These are phyloP conservation scores for Blastobasis adustella DNA, from an alignment of 2,888 invertebrate species.

Conservation along the genomic window DNA sequence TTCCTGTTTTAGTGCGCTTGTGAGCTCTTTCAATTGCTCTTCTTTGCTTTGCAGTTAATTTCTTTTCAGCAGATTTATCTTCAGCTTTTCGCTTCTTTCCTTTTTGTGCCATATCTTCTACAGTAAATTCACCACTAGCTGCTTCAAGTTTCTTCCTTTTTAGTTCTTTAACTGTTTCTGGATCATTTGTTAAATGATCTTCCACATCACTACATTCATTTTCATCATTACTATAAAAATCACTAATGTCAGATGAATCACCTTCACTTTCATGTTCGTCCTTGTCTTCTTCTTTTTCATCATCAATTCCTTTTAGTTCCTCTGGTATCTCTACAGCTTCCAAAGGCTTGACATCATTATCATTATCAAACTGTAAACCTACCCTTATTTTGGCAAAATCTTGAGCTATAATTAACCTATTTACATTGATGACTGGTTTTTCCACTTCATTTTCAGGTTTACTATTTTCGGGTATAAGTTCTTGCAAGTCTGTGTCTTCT, in stretches of 20 bases:
- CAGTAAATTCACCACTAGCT: conserved; percentile 71
- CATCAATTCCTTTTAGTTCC: conserved; percentile 61
- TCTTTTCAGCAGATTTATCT: conserved; percentile 44
- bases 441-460: conserved; percentile 24
- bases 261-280: conserved; percentile 58
- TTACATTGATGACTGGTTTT: conserved; percentile 47
- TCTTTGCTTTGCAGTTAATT: conserved; percentile 84
- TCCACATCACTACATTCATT: conserved; percentile 70
- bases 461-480: conserved; percentile 14
- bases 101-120: conserved; percentile 65
- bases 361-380: conserved; percentile 78
- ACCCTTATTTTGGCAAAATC: conserved; percentile 89
- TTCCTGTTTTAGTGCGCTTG: conserved; percentile 88
- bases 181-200: conserved; percentile 60
- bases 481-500: conserved; percentile 43
- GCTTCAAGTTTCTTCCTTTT: conserved; percentile 62
- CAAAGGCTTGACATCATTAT: conserved; percentile 77
- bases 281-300: conserved; percentile 36
- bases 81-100: conserved; percentile 43
- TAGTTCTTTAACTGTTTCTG: conserved; percentile 62
- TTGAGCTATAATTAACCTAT: conserved; percentile 78
- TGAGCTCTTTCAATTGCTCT: conserved; percentile 83
- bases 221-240: conserved; percentile 81
- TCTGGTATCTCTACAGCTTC: conserved; percentile 62
- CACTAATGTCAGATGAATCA: conserved; percentile 79